Evolutionary conservation across 2,888 invertebrate genomes (phyloP), one percentile per base, ranked within the genome.

Genomic region (Rhagium mordax): DNA sequence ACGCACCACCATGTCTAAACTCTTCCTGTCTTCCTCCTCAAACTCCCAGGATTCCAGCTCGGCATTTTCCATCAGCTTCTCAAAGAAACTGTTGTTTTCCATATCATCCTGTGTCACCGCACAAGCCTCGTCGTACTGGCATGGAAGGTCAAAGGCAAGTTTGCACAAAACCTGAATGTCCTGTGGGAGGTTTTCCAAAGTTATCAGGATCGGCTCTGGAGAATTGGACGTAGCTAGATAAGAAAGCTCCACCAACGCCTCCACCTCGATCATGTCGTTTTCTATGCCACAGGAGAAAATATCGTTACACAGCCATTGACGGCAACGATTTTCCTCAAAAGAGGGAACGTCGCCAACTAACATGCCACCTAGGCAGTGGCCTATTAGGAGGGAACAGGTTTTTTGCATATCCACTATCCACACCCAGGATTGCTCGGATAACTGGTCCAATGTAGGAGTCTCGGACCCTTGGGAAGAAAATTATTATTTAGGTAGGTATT

Each of bases 341-440:
- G 88, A 85, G 5, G 88, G 81, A 0, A 88, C 86, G 13, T 88
- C 85, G 0, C 91, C 91, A 10, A 89, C 85, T 61, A 92, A 83
- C 88, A 90, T 89, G 33, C 89, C 89, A 2, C 91, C 91, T 21
- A 92, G 87, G 82, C 90, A 90, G 70, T 90, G 85, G 3, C 92
- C 92, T 62, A 92, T 89, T 74, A 92, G 85, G 64, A 92, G 86
- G n/a, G 91, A 89, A 81, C 90, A 91, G 0, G 90, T 89, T 76
- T 91, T 86, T 83, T 92, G 91, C 81, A 91, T 84, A 83, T 92
- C 92, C 29, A 92, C 85, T 73, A 92, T 87, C 91, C 92, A 92
- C 64, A 88, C 85, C 90, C 90, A 90, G 41, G 86, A 88, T 75
- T 87, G 88, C 68, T 87, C 88, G 1, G 88, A 87, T 20, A 88